phyloP scores from a whole-genome alignment of 2,797 vertebrate species.

The Syndactyla subalaris region DNA sequence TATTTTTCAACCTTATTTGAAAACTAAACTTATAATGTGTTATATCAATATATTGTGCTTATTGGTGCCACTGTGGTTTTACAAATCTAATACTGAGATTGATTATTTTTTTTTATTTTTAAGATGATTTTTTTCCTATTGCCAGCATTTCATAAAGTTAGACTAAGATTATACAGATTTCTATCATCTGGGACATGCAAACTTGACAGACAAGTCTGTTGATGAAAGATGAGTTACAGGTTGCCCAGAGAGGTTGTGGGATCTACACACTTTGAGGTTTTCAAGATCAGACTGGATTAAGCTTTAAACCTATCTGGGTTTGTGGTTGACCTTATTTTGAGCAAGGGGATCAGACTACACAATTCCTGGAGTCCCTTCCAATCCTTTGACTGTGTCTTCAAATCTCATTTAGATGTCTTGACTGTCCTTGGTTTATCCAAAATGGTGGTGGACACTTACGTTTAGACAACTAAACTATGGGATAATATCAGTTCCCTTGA shows the following conservation, averaged over 20 bases:
- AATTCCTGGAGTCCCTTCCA: neutral
- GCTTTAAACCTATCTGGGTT: neutral
- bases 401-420: neutral
- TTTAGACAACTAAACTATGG: neutral
- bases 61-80: neutral
- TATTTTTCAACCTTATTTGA: neutral
- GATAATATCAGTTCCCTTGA: neutral
- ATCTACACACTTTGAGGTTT: neutral
- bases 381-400: neutral
- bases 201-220: neutral
- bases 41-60: neutral
- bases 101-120: neutral
- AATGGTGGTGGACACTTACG: too few species aligned
- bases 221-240: neutral
- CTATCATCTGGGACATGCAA: rapidly evolving
- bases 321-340: neutral
- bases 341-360: neutral
- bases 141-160: neutral
- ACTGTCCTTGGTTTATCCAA: neutral
- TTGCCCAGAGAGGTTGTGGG: neutral
- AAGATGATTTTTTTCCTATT: neutral
- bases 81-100: neutral
- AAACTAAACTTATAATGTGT: neutral
- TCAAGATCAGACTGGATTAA: neutral
- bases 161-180: neutral